These are phyloP conservation scores for Dermolepida albohirtum DNA, from an alignment of 2,888 invertebrate genomes.

Conservation along the genomic window DNA sequence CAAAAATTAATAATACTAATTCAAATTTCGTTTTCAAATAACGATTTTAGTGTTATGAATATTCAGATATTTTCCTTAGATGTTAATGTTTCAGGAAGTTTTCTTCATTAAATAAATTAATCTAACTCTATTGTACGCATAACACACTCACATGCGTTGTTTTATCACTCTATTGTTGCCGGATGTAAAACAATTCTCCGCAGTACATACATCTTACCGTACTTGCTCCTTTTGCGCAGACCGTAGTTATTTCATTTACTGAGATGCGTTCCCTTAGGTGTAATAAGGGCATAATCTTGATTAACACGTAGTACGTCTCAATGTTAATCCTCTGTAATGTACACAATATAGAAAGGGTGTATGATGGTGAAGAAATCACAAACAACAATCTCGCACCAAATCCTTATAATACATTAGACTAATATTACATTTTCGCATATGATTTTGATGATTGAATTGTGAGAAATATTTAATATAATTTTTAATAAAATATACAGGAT, in stretches of 20 bases:
- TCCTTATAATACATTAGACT: background rate
- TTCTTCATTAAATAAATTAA: slow-evolving; percentile 35
- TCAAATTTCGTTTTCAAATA: too few species aligned
- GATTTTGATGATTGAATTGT: too few species aligned
- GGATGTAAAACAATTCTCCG: slow-evolving; percentile 40
- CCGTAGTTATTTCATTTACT: slow-evolving; percentile 47
- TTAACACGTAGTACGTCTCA: slow-evolving; percentile 61
- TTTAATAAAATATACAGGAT: too few species aligned
- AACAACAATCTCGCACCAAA: background rate
- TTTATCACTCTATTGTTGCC: slow-evolving; percentile 34
- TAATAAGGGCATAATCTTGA: slow-evolving; percentile 64
- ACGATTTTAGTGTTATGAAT: too few species aligned
- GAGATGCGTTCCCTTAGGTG: slow-evolving; percentile 58
- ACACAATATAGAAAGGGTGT: slow-evolving; percentile 25
- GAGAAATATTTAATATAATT: too few species aligned
- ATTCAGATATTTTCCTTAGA: background rate
- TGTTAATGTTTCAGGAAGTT: background rate
- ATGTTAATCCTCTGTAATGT: slow-evolving; percentile 33
- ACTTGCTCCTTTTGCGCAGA: slow-evolving; percentile 33
- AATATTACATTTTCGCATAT: too few species aligned
- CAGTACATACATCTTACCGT: slow-evolving; percentile 34
- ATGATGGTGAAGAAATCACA: slow-evolving; percentile 17
- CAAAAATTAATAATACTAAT: too few species aligned
- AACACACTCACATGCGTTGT: slow-evolving; percentile 19
- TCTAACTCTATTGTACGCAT: slow-evolving; percentile 23